Evolutionary conservation across 2,888 invertebrate genomes (phyloP).

Genomic region (Chrysolina oricalcia): DNA sequence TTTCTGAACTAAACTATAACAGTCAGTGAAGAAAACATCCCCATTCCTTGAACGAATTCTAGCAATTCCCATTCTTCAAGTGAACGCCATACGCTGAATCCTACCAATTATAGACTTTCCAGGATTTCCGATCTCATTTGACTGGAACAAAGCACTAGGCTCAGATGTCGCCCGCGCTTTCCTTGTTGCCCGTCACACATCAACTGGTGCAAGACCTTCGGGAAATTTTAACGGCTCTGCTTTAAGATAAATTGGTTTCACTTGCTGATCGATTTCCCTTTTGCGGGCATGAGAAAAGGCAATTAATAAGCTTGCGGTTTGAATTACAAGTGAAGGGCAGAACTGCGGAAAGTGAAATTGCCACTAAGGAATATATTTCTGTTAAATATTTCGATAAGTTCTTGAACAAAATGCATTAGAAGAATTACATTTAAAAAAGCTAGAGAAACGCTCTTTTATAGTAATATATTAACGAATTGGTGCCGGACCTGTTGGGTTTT

Average conservation of each 20-base stretch:
- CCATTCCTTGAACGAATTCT: not conserved
- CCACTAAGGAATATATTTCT: not conserved
- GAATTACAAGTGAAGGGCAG: not conserved
- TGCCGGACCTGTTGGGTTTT: no score
- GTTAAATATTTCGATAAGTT: not conserved
- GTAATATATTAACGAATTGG: no score
- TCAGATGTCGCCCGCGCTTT: not conserved
- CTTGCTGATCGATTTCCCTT: not conserved
- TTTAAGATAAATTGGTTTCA: slow-evolving; percentile 5
- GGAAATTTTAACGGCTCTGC: not conserved
- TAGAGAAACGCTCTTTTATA: no score
- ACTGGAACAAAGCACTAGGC: not conserved
- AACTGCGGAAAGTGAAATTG: not conserved
- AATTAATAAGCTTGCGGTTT: not conserved
- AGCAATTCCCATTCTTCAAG: not conserved
- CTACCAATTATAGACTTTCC: slow-evolving; percentile 2
- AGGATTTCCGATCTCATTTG: not conserved
- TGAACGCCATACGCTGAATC: not conserved
- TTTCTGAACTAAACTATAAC: no score
- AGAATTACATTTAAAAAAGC: no score
- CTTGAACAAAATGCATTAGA: no score
- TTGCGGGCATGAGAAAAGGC: not conserved
- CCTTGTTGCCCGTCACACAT: not conserved
- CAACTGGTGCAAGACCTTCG: not conserved
- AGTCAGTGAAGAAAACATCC: no score